Evolutionary conservation across 2,888 invertebrate species (phyloP), one percentile per base, ranked within the genome.

Genomic region (Drosophila kuntzei): DNA sequence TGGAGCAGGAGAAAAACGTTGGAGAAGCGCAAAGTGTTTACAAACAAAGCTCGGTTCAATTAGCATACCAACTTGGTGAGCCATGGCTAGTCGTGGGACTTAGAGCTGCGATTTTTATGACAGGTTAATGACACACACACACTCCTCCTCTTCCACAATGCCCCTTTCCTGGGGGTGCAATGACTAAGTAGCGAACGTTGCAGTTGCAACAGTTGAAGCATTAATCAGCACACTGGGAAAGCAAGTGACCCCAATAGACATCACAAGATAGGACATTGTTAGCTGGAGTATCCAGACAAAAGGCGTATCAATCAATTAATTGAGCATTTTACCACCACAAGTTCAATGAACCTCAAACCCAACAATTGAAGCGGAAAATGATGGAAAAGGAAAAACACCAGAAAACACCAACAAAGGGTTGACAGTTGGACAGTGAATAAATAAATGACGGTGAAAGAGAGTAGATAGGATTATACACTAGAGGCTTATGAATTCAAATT

Each of bases 231-330:
- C 61, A 54, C 34, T 47, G 46, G 37, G 25, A 20, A 22, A 41
- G 37, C 60, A 67, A 69, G 58, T 83, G 89, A 83, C 89, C 89
- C 55, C 81, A 70, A 84, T 73, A 70, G 66, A 66, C 64, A 61
- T 67, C 67, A 47, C 71, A 44, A 53, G 69, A 32, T 43, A 39
- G 60, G 46, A 57, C 47, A 50, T 58, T 55, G 69, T 70, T 63
- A 49, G 50, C 6, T 16, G 34, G 39, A 75, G 51, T 61, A 53
- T 60, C 39, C 39, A 18, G 27, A 47, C 54, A 68, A 73, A 47
- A 65, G 72, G 64, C 72, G 73, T 73, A 87, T 87, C 86, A 89
- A 89, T 89, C 85, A 90, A 89, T 87, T 85, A 83, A 80, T 81
- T 80, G 65, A 78, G 76, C 76, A 72, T 85, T 79, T 83, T 78